Conservation (phyloP, 2,797 vertebrate species). For the Eulemur albifrons region DNA sequence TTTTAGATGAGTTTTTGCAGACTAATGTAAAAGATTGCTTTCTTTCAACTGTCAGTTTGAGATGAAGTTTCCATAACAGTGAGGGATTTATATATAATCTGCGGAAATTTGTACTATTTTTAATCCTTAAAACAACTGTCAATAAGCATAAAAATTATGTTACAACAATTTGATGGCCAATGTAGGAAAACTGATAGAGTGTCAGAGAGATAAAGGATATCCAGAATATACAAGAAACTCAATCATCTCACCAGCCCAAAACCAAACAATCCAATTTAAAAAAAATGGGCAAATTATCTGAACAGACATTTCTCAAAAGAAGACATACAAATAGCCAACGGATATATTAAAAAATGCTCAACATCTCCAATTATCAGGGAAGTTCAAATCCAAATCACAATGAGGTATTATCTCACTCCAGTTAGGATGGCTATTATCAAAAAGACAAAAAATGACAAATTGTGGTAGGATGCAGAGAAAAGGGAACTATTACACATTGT, state of each 20-base stretch:
- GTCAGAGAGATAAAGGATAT: not conserved
- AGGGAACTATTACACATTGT: not conserved
- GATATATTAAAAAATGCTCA: not conserved
- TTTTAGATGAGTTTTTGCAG: constrained; percentile 73
- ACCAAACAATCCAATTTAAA: not conserved
- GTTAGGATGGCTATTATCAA: not conserved
- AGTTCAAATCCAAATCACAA: not conserved
- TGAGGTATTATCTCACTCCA: not conserved
- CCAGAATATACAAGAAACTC: not conserved
- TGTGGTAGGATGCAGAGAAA: not conserved
- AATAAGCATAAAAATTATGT: constrained; percentile 8
- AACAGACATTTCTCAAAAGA: not conserved
- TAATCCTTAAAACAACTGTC: constrained; percentile 37
- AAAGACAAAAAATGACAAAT: not conserved
- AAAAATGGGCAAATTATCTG: not conserved
- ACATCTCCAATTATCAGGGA: not conserved
- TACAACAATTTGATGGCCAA: not conserved
- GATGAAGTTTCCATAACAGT: constrained; percentile 20
- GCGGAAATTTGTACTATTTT: not conserved
- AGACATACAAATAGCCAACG: not conserved
- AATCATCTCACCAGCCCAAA: not conserved
- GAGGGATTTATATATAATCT: not conserved
- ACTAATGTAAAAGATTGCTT: constrained; percentile 60
- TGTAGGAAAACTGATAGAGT: not conserved
- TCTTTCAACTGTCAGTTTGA: constrained; percentile 53